Percentiles rank a stretch among this genome's conserved stretches.
phyloP scores from a whole-genome alignment of 2,113 vertebrate genomes.

The Bufo gargarizans region DNA sequence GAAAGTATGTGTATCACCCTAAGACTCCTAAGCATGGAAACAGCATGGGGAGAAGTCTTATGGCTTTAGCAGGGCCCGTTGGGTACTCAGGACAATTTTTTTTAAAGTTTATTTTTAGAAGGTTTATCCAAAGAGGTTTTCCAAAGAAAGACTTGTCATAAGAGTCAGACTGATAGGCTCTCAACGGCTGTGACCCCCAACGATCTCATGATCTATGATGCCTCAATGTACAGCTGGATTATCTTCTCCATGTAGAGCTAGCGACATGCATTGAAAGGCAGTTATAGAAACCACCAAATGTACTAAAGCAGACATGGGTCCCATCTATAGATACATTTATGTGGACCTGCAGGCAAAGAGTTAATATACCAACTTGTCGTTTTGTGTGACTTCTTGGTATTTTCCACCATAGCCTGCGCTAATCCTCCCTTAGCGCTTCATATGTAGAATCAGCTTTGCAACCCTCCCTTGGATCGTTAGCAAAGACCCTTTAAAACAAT shows the following conservation, averaged over 20 bases:
- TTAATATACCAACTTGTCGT: neutral
- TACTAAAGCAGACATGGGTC: neutral
- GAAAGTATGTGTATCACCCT: too few species aligned
- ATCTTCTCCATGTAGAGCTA: neutral
- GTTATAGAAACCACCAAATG: neutral
- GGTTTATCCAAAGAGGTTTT: neutral
- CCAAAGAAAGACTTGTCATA: too few species aligned
- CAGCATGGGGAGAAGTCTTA: neutral
- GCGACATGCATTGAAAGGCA: neutral
- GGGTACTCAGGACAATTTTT: neutral
- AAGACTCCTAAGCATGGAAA: neutral
- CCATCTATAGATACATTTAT: neutral
- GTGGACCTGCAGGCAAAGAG: neutral
- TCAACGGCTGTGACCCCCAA: neutral
- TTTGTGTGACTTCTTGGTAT: conserved; percentile 10
- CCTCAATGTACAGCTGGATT: neutral
- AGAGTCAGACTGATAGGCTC: too few species aligned
- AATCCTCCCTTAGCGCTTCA: conserved; percentile 1
- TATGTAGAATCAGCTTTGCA: conserved; percentile 46
- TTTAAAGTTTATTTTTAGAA: neutral
- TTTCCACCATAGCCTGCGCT: neutral
- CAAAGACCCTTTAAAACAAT: conserved; percentile 10
- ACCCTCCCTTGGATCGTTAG: neutral
- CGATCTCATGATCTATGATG: neutral
- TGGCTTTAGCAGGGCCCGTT: neutral